phyloP scores from a whole-genome alignment of 2,888 invertebrate species.

The Pteria penguin region DNA sequence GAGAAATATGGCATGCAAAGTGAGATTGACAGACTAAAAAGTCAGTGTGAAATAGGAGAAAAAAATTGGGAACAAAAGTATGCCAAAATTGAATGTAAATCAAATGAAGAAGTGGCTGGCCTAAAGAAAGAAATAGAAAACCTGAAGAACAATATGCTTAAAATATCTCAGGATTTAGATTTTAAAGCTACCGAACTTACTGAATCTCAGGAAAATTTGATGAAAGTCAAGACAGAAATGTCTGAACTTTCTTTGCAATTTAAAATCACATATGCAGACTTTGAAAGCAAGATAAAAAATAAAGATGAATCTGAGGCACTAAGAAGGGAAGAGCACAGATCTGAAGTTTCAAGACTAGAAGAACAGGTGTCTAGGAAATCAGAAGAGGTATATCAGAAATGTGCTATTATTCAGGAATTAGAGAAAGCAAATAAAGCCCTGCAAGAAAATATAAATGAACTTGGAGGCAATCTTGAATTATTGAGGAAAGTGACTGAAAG shows the following conservation, averaged over 20 bases:
- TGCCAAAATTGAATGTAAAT: conserved; percentile 9
- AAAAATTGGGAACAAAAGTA: conserved; percentile 21
- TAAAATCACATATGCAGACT: background rate
- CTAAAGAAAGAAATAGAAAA: background rate
- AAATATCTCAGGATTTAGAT: background rate
- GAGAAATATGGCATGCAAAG: conserved; percentile 45
- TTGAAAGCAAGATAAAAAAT: background rate
- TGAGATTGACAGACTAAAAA: conserved; percentile 48
- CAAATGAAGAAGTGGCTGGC: background rate
- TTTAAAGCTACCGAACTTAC: background rate
- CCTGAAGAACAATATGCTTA: background rate
- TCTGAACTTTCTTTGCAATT: background rate
- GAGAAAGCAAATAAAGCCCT: background rate
- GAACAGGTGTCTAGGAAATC: background rate
- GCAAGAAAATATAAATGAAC: background rate
- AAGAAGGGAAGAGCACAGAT: background rate
- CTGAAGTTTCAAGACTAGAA: background rate
- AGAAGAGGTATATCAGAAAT: background rate
- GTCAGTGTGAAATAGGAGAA: conserved; percentile 32
- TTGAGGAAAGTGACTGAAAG: conserved; percentile 36
- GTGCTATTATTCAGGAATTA: background rate
- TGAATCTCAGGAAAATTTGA: background rate
- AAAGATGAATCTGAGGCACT: background rate
- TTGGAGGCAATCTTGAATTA: conserved; percentile 26
- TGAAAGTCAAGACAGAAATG: background rate